Conservation (phyloP, 53 echinoderm and acorn worm genomes). For the Temnopleurus reevesii region DNA sequence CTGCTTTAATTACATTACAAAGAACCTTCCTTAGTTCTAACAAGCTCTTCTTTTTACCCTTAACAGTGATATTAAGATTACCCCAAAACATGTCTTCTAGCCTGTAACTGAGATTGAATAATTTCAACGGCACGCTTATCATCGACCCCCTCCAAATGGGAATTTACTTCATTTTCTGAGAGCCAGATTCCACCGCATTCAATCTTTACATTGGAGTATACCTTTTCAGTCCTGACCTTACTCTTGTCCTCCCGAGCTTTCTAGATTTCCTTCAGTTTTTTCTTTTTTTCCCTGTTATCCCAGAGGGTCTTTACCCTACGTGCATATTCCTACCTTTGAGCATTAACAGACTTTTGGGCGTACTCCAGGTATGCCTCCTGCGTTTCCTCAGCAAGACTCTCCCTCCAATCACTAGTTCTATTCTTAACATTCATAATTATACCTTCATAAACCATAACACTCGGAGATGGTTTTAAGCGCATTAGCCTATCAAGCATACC, state of each 20-base stretch:
- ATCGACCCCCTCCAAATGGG: neutral
- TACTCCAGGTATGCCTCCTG: slow-evolving; percentile 41
- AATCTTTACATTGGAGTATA: neutral
- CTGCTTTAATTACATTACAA: neutral
- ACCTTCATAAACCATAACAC: slow-evolving; percentile 51
- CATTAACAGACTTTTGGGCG: neutral
- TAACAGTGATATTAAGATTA: neutral
- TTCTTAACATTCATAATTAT: slow-evolving; percentile 64
- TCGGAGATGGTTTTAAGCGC: slow-evolving; percentile 65
- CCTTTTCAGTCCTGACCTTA: neutral
- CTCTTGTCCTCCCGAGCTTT: neutral
- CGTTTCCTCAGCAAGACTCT: neutral
- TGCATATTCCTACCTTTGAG: slow-evolving; percentile 30
- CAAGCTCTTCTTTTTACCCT: neutral
- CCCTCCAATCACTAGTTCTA: slow-evolving; percentile 59
- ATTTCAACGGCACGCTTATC: neutral
- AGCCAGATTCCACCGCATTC: slow-evolving; percentile 33
- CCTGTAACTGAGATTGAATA: neutral
- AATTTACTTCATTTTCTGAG: neutral
- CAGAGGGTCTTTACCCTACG: neutral
- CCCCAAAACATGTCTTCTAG: slow-evolving; percentile 16
- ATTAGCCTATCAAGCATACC: slow-evolving; percentile 74
- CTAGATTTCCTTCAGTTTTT: neutral
- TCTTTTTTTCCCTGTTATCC: neutral
- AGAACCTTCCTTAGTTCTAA: neutral